These are phyloP conservation scores for Myotis daubentonii DNA, from an alignment of 2,797 vertebrate genomes.

Conservation along the genomic window DNA sequence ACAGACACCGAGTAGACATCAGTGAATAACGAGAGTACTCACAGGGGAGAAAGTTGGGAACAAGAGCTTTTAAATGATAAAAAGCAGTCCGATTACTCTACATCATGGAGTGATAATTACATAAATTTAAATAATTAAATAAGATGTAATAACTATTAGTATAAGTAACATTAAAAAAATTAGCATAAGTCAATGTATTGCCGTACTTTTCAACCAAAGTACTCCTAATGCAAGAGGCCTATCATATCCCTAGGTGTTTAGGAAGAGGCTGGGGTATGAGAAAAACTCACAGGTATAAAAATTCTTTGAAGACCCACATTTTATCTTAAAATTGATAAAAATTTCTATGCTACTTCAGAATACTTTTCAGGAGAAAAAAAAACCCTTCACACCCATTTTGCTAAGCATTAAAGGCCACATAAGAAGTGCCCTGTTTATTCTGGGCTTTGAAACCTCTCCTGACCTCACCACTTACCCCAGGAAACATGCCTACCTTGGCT, in stretches of 20 bases:
- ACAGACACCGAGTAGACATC: neutral
- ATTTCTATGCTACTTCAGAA: neutral
- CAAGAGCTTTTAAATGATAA: neutral
- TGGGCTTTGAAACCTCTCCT: neutral
- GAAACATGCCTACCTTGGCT: neutral
- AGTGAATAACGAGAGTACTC: neutral
- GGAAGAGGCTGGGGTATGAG: neutral
- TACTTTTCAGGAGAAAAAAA: constrained; percentile 3
- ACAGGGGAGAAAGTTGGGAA: neutral
- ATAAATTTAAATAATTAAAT: neutral
- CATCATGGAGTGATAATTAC: neutral
- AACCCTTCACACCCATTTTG: neutral
- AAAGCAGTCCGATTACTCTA: neutral
- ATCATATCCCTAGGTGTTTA: neutral
- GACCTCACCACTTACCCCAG: neutral
- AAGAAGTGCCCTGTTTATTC: neutral
- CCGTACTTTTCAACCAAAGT: neutral
- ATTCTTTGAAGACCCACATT: neutral
- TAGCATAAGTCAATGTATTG: neutral
- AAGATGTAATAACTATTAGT: neutral
- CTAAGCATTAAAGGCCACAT: neutral
- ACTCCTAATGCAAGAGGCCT: neutral
- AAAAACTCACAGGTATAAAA: neutral
- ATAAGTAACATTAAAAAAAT: neutral
- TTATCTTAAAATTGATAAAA: neutral